Evolutionary conservation across 2,797 vertebrate species (phyloP), one percentile per base, ranked within the genome.

Genomic region (Xiphorhynchus erythropygius): DNA sequence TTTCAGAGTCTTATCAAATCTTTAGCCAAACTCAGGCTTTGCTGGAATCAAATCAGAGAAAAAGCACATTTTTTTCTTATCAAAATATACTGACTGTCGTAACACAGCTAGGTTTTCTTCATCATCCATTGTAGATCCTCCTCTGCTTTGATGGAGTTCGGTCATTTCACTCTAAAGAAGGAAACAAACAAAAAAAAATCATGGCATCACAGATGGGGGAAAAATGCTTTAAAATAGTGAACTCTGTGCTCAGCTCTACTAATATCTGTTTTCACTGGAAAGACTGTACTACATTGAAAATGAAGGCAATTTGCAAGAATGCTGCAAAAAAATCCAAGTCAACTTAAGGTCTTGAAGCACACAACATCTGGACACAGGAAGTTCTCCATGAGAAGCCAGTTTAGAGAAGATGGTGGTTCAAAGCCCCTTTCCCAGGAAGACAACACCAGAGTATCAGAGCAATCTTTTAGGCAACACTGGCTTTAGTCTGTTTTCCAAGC

Each of bases 91-190:
- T 85, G 95, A 99, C 99, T 99, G 99, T 94, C 99, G 98, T 95
- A 99, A 97, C 74, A 99, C 97, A 32, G 99, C 98, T 95, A 99
- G 98, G 97, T 99, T 99, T 97, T 99, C 99, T 97, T 99, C 99
- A 97, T 99, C 98, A 47, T 99, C 99, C 46, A 99, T 99, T 11
- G 98, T 82, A 56, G 99, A 98, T 30, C 98, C 94, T 77, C 98
- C 98, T 88, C 98, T 98, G 97, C 97, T 98, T 77, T 97, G 97
- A 84, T 97, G 98, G 30, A 97, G 97, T 91, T 98, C 97, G 53
- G 97, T 98, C 56, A 93, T 91, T 23, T 99, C 98, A 76, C 87
- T 98, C 99, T 99, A 95, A 33, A 79, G 81, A 57, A 30, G 25
- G 23, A 90, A n/a, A 56, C 8, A 85, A 75, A 39, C 41, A 84